Base-by-base conservation (phyloP, 2,888 invertebrate species). In the Artemia sp. region DNA sequence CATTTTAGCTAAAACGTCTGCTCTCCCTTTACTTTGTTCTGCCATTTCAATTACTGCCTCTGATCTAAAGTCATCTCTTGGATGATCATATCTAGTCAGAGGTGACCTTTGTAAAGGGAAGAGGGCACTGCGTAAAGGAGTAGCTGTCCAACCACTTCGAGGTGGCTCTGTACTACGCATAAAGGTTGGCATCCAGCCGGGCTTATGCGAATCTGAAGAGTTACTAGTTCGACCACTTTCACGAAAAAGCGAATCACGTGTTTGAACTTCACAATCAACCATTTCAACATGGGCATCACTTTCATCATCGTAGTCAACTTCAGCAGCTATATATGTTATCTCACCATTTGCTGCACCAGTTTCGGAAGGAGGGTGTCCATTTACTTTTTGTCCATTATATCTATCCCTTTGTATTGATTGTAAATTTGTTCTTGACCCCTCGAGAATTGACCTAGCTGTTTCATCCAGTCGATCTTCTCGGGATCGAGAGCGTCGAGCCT, bases 211-310 rank as follows among this genome's bases (percentile, higher is more conserved):
- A 24, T 58, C 64, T 58, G 64, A 58, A 24, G 64, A 58, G 64
- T 58, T 58, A 58, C 64, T 58, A 58, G 64, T 58, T 24, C 64
- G n/a, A 19, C 64, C 64, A 24, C 64, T 58, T 19, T 58, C 64
- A 24, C 64, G 64, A 58, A 88, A 87, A 52, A 89, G 79, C 75
- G 88, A 88, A 77, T 89, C 90, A 74, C 90, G 83, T 0, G 91
- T 91, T 77, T 91, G 91, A 77, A 90, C 91, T 69, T 85, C 86
- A 77, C 83, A 86, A 77, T 87, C 87, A 74, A 85, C 83, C 83
- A 85, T 87, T 76, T 85, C 85, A 70, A 80, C 73, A 58, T 73
- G 73, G 8, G 72, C 71, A 14, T 71, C 72, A 50, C 72, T 73
- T 58, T 73, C 72, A 51, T 72, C 72, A 64, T 74, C 74, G 19